Evolutionary conservation across 2,888 invertebrate species (phyloP).

Genomic region (Catonia carolina): DNA sequence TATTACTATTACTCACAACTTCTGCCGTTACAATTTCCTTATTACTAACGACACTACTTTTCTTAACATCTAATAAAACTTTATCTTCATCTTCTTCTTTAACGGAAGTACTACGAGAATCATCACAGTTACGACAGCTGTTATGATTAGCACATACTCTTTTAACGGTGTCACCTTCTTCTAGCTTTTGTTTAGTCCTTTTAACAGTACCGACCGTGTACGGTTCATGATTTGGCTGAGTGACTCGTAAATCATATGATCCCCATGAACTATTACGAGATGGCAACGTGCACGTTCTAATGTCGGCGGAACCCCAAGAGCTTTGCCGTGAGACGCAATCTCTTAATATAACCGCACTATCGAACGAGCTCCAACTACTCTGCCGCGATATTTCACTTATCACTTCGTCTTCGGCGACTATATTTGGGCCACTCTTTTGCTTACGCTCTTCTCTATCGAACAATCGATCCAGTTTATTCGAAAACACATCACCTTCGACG

Average conservation of each 20-base stretch:
- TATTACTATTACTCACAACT: no score
- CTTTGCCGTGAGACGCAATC: constrained; percentile 58
- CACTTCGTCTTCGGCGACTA: constrained; percentile 20
- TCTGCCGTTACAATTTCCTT: neutral
- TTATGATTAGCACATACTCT: constrained; percentile 25
- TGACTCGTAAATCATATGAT: constrained; percentile 57
- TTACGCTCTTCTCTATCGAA: constrained; percentile 59
- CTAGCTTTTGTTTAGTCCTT: constrained; percentile 61
- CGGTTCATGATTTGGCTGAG: constrained; percentile 39
- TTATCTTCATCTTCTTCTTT: neutral
- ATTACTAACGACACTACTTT: constrained; percentile 2
- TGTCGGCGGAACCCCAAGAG: constrained; percentile 75
- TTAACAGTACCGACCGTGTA: constrained; percentile 64
- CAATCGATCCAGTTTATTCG: constrained; percentile 61
- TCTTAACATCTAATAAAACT: constrained; percentile 23
- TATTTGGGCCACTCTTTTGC: constrained; percentile 21
- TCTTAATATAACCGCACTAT: constrained; percentile 58
- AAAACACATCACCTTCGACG: constrained; percentile 57
- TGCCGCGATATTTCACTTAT: constrained; percentile 49
- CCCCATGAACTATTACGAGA: constrained; percentile 66
- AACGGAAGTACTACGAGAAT: neutral
- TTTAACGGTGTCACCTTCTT: constrained; percentile 47
- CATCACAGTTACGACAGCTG: neutral
- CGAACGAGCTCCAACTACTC: constrained; percentile 71
- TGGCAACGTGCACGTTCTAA: constrained; percentile 49